A percentile compares a stretch with the other conserved stretches of the same genome.
These are phyloP conservation scores for Rousettus madagascariensis DNA, from an alignment of 2,797 vertebrate species.

Conservation along the genomic window DNA sequence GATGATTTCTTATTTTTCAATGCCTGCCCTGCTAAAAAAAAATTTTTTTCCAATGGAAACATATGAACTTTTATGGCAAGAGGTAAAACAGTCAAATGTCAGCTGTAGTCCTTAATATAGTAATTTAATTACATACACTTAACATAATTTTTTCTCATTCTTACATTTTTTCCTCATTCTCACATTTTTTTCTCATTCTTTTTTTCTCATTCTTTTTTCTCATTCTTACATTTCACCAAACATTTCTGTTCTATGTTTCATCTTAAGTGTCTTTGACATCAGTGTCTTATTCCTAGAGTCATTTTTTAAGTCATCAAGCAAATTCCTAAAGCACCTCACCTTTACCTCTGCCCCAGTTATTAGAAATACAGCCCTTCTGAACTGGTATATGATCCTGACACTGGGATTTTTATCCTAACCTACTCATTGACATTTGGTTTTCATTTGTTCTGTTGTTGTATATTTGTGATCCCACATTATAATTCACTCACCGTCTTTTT, in stretches of 20 bases:
- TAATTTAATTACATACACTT: not conserved
- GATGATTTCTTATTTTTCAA: not conserved
- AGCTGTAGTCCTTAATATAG: not conserved
- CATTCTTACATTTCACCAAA: not conserved
- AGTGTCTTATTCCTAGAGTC: not conserved
- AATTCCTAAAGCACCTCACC: not conserved
- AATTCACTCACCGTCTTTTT: not conserved
- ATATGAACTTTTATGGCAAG: constrained; percentile 6
- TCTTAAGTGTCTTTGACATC: not conserved
- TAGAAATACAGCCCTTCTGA: not conserved
- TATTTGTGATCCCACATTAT: not conserved
- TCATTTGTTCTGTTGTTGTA: not conserved
- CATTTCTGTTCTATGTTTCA: not conserved
- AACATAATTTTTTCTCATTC: not conserved
- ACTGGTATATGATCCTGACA: not conserved
- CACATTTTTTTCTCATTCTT: not conserved
- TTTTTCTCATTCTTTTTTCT: not conserved
- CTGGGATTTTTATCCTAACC: not conserved
- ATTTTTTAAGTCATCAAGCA: not conserved
- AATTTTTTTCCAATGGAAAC: not conserved
- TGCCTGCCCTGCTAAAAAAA: not conserved
- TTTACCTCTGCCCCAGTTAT: not conserved
- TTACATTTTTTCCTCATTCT: not conserved
- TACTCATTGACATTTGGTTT: not conserved
- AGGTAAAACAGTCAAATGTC: not conserved